Evolutionary conservation across 1,140 invertebrate species (phyloP), one percentile per base, ranked within the genome.

Genomic region (Probaryconus sp.): DNA sequence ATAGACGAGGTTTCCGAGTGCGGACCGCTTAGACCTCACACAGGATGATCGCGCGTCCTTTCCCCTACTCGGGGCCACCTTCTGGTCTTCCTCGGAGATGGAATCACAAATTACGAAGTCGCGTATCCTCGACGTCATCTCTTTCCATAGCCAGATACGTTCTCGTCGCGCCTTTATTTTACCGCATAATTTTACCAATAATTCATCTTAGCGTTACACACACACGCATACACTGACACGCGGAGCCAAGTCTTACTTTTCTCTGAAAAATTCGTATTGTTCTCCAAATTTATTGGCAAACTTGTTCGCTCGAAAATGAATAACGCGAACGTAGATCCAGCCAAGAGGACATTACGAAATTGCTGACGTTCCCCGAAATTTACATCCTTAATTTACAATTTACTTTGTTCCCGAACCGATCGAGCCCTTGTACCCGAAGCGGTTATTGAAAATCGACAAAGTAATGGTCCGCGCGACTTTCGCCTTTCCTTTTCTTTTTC

Each of bases 41-140:
- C 65, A 53, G 45, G 31, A 74, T n/a, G n/a, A n/a, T 68, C 45
- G 38, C 31, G 33, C 64, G 37, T 68, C 51, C 38, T 40, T 61
- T 47, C 40, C 45, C 38, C 55, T 43, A 18, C 65, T 14, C 28
- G 37, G 55, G 21, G n/a, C n/a, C 35, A 60, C 64, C 68, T 72
- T 72, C 64, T 73, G 74, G 69, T 77, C 64, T 74, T 70, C 60
- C 64, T 63, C 45, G 42, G 58, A 72, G 58, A 53, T 69, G 64
- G 74, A 76, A 72, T 68, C 68, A 72, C 75, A 73, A 71, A 69
- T 68, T 69, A 73, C 55, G 51, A 51, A 42, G 31, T 47, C 69
- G 37, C 43, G 38, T 76, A 68, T 76, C 63, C 68, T 53, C 67
- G 17, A 28, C 56, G 43, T 76, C 55, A 72, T 76, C 68, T 76